Base-by-base conservation (phyloP, 1,140 invertebrate species). In the Calephelis nemesis region DNA sequence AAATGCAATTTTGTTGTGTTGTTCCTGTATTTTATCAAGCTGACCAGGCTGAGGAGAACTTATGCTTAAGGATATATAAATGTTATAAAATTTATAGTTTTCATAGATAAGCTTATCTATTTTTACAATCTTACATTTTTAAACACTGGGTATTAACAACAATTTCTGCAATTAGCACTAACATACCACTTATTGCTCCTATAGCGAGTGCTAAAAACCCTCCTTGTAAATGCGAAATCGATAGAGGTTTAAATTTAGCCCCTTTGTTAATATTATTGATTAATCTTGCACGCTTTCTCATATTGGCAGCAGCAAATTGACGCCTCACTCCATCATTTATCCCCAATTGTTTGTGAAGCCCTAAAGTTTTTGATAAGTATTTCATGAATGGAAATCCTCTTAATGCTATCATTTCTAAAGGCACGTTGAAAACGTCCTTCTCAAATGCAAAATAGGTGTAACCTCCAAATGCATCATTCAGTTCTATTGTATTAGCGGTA, bases 331-430 rank as follows among this genome's bases (percentile, higher is more conserved):
- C 77, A 7, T 72, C 75, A 65, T 85, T 85, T 0, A 88, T 74
- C 2, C 93, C 93, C 42, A 82, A 77, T 39, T 93, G 92, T 39
- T 88, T 85, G 70, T 93, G 85, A 7, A 79, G 54, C 1, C 77
- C 77, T 49, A 94, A 86, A 5, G 82, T 77, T 42, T 69, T 75
- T 47, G 92, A 92, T 70, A 93, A 88, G 30, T 81, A 75, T n/a
- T 73, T 75, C 54, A 93, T 81, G 42, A 92, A 92, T 3, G 93
- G 92, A 52, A 93, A 93, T 12, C 93, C 93, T 62, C 83, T 87
- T 66, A 90, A 82, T 69, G 89, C 84, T 40, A 93, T 83, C 77
- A 93, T 90, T 76, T 93, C 93, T 62, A 93, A 63, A 13, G 93
- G 89, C 11, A 93, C 93, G 7, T 85, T 83, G 63, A 94, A 93